Evolutionary conservation across 2,888 invertebrate species (phyloP).

Genomic region (Drymonia ruficornis): DNA sequence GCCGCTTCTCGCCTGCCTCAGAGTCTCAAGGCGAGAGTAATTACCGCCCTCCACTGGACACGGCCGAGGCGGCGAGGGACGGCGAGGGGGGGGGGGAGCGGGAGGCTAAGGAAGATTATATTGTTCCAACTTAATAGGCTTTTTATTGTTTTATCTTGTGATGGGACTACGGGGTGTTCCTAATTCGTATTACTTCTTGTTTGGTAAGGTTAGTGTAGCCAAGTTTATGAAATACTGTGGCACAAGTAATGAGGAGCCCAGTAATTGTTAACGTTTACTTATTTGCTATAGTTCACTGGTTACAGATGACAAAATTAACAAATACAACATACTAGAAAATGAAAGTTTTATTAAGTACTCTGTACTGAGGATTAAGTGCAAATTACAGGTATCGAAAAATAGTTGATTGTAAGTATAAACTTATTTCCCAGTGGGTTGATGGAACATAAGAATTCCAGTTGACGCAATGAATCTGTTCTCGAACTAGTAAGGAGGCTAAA

Average conservation of each 20-base stretch:
- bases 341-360: no score
- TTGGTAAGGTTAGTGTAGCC: constrained; percentile 4
- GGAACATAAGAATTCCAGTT: neutral
- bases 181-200: constrained; percentile 12
- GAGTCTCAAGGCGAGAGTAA: constrained; percentile 56
- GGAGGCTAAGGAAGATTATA: constrained; percentile 41
- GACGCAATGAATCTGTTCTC: neutral
- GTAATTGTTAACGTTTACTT: no score
- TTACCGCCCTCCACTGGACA: constrained; percentile 41
- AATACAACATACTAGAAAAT: no score
- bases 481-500: constrained; percentile 15
- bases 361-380: no score
- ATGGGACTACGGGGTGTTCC: constrained; percentile 27
- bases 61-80: constrained; percentile 15
- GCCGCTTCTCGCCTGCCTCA: constrained; percentile 37
- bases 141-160: constrained; percentile 64
- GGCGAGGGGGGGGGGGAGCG: constrained; percentile 2
- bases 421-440: no score
- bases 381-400: no score
- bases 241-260: no score
- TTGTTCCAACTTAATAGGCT: constrained; percentile 57
- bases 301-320: no score
- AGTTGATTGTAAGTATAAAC: no score
- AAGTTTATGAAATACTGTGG: neutral
- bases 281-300: no score